Evolutionary conservation across 2,113 vertebrate genomes (phyloP).

Genomic region (Bungarus multicinctus): DNA sequence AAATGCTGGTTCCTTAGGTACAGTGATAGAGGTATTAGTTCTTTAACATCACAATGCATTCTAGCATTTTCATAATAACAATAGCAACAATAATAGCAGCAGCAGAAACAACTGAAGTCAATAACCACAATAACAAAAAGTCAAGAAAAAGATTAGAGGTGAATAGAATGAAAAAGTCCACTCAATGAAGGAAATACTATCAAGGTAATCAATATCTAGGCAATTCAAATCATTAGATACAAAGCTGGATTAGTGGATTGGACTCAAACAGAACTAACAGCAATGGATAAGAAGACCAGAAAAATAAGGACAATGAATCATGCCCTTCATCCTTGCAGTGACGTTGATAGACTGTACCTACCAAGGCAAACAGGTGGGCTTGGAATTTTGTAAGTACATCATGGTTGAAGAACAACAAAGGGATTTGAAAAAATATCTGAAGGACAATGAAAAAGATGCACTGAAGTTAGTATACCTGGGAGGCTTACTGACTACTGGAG

Average conservation of each 20-base stretch:
- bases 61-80: background rate
- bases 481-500: background rate
- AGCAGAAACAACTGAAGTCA: background rate
- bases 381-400: background rate
- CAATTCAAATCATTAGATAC: background rate
- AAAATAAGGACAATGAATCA: background rate
- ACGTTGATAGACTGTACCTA: background rate
- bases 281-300: background rate
- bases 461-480: background rate
- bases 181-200: background rate
- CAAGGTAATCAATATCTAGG: background rate
- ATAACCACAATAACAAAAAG: background rate
- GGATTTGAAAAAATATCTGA: background rate
- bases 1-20: slow-evolving; percentile 9
- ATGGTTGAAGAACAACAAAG: background rate
- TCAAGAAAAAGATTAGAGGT: background rate
- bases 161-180: background rate
- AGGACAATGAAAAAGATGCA: background rate
- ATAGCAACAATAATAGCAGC: no score
- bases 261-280: background rate
- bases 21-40: background rate
- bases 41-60: background rate
- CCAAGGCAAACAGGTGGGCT: background rate
- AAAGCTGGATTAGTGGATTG: background rate
- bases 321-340: background rate